Evolutionary conservation across 2,113 vertebrate species (phyloP).

Genomic region (Uropsilus gracilis): DNA sequence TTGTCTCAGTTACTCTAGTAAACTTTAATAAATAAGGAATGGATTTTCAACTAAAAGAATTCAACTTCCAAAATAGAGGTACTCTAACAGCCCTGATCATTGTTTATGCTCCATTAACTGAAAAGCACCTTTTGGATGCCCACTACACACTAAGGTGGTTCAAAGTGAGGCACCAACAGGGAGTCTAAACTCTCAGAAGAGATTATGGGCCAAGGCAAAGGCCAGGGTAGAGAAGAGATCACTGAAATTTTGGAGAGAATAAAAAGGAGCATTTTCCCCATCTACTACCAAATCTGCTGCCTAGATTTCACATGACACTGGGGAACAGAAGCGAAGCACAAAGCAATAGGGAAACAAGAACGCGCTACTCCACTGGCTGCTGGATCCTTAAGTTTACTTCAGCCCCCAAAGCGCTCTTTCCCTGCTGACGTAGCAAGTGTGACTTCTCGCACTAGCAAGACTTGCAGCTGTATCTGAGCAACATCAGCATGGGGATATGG

Average conservation of each 20-base stretch:
- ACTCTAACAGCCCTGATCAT: background rate
- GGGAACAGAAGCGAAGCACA: background rate
- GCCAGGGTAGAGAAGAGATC: rapidly evolving
- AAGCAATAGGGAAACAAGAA: background rate
- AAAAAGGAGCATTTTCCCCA: background rate
- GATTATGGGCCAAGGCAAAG: too few relatives aligned
- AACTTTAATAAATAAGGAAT: background rate
- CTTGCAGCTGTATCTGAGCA: background rate
- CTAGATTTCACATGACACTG: background rate
- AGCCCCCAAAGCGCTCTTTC: background rate
- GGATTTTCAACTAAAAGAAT: background rate
- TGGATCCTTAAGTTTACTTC: background rate
- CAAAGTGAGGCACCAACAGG: background rate
- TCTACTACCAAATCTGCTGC: background rate
- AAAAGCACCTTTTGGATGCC: background rate
- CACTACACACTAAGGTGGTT: rapidly evolving
- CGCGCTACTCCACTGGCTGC: background rate
- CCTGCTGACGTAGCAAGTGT: background rate
- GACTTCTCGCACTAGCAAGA: background rate
- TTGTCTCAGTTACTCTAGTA: background rate
- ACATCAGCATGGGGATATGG: background rate
- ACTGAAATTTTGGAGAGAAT: background rate
- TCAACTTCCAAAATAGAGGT: too few relatives aligned
- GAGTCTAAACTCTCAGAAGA: background rate
- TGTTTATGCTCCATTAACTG: background rate